Base-by-base conservation (phyloP, 2,113 vertebrate species). In the Hippoglossus stenolepis region DNA sequence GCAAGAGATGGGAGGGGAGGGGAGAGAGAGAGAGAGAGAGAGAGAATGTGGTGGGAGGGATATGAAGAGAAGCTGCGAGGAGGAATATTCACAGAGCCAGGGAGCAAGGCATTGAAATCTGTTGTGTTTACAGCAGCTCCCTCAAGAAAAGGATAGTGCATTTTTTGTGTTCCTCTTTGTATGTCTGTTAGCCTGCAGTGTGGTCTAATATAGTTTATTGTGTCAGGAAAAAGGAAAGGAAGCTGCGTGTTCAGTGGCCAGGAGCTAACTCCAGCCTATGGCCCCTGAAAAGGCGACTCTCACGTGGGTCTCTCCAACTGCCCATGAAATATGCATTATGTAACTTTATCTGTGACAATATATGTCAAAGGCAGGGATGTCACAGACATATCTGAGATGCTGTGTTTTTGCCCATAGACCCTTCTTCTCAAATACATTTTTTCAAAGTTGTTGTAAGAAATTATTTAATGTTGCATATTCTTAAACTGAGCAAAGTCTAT, bases 281-380 rank as follows among this genome's bases (percentile, higher is more conserved):
- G 80, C 74, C 80, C 53, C 51, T 59, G 75, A 89, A 73, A 81
- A 75, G 17, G 73, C 85, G 85, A 60, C 72, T 84, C 68, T 88
- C 87, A 89, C 79, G 59, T 86, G 86, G 90, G 74, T 77, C 73
- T 82, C 82, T 77, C 84, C 87, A 91, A 80, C 81, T 78, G 80
- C 24, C 86, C 86, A 80, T 92, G 83, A 93, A 93, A 93, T 82
- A 92, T 92, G 91, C 35, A 92, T 94, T 93, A 94, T 86, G 90
- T 90, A 94, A 94, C 89, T 87, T 86, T 76, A 91, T 93, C 87
- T 85, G 77, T 82, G 75, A 87, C 69, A 88, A 70, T 90, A 83
- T 64, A 79, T 72, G 75, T 85, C 84, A 62, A 83, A 83, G 73
- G 73, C 60, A 57, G 85, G 49, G 57, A 57, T 73, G 82, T 70